phyloP scores from a whole-genome alignment of 2,888 invertebrate species.

The Euphydryas editha region DNA sequence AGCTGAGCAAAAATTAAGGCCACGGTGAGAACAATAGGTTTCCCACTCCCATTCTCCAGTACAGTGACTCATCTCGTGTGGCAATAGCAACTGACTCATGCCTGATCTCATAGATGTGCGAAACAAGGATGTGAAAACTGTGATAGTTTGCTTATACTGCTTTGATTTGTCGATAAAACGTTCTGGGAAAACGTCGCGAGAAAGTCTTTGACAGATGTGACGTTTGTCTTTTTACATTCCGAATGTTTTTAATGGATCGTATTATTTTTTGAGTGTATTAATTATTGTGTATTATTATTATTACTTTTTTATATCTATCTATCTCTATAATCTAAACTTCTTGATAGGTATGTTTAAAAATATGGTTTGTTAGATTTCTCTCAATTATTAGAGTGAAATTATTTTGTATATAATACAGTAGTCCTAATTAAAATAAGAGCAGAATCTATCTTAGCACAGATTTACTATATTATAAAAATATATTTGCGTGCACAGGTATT shows the following conservation, averaged over 20 bases:
- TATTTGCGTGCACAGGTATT: conserved; percentile 4
- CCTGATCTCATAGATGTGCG: conserved; percentile 63
- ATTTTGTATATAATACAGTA: neutral
- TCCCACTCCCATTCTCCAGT: conserved; percentile 66
- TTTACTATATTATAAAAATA: too few species aligned
- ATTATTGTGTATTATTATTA: too few species aligned
- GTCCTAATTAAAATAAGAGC: neutral
- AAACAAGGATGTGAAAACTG: conserved; percentile 46
- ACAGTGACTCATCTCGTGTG: conserved; percentile 78
- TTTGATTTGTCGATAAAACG: conserved; percentile 19
- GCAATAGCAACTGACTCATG: conserved; percentile 75
- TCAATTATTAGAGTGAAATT: neutral
- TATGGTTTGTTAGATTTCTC: too few species aligned
- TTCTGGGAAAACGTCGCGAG: neutral
- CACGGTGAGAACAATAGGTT: conserved; percentile 70
- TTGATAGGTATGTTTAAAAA: too few species aligned
- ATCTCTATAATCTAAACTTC: too few species aligned
- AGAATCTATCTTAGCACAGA: neutral
- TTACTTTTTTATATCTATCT: too few species aligned
- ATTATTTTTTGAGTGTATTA: too few species aligned
- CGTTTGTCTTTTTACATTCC: too few species aligned
- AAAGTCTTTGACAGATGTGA: neutral
- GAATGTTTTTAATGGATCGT: too few species aligned
- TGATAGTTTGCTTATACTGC: conserved; percentile 35
- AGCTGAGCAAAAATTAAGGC: conserved; percentile 62